Conservation (phyloP, 2,888 invertebrate genomes). For the Tetragonisca angustula region DNA sequence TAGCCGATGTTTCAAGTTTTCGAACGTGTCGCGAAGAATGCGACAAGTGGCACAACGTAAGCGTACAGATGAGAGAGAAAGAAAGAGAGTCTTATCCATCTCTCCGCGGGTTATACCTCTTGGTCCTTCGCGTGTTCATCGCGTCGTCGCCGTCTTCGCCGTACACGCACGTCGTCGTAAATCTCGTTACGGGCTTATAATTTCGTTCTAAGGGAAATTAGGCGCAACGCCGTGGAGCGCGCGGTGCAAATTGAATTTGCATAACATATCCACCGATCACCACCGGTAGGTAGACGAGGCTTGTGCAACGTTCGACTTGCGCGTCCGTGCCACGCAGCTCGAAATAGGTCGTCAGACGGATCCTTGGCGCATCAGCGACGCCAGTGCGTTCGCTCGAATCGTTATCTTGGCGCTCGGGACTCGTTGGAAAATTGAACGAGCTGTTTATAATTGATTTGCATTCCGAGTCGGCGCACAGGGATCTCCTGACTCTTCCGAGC, state of each 20-base stretch:
- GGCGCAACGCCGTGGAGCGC: slow-evolving; percentile 63
- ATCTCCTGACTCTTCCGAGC: no score
- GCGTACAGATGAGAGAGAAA: not conserved
- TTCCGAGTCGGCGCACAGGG: not conserved
- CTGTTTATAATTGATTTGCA: slow-evolving; percentile 33
- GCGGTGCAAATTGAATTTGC: slow-evolving; percentile 73
- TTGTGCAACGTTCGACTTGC: slow-evolving; percentile 41
- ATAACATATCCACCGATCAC: slow-evolving; percentile 74
- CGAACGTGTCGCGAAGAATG: slow-evolving; percentile 52
- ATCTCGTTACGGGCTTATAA: slow-evolving; percentile 76
- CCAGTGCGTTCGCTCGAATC: slow-evolving; percentile 29
- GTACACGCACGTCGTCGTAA: slow-evolving; percentile 67
- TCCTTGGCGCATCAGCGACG: slow-evolving; percentile 46
- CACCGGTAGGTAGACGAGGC: slow-evolving; percentile 42
- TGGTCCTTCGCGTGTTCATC: not conserved
- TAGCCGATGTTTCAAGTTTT: slow-evolving; percentile 54
- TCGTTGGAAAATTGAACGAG: slow-evolving; percentile 28
- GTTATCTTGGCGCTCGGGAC: slow-evolving; percentile 27
- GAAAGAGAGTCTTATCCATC: not conserved
- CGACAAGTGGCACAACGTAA: slow-evolving; percentile 47
- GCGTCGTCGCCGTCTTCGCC: not conserved
- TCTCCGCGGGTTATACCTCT: not conserved
- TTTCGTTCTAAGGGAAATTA: slow-evolving; percentile 76
- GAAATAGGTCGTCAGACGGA: slow-evolving; percentile 64
- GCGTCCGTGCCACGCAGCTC: slow-evolving; percentile 49